Evolutionary conservation across 1,140 invertebrate species (phyloP).

Genomic region (Cydia amplana): DNA sequence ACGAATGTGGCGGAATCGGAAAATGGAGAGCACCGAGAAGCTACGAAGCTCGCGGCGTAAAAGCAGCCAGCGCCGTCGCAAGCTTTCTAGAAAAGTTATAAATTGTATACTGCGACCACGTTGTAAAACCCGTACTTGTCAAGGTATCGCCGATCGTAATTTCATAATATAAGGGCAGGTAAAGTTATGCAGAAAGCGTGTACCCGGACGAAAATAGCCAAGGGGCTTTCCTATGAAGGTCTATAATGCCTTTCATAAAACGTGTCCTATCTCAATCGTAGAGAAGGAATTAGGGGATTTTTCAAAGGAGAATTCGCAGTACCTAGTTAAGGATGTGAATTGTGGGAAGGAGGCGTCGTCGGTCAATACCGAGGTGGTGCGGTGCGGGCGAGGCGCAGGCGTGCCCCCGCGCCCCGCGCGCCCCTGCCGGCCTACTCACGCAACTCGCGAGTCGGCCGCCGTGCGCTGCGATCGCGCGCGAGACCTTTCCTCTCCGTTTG

Average conservation of each 20-base stretch:
- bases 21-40: slow-evolving; percentile 15
- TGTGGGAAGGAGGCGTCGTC: slow-evolving; percentile 77
- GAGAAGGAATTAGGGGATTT: slow-evolving; percentile 69
- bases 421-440: slow-evolving; percentile 61
- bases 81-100: slow-evolving; percentile 25
- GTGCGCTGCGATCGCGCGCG: slow-evolving; percentile 71
- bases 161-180: slow-evolving; percentile 15
- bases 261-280: slow-evolving; percentile 64
- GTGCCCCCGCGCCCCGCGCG: slow-evolving; percentile 40
- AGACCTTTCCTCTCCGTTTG: slow-evolving; percentile 52
- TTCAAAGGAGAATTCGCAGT: slow-evolving; percentile 73
- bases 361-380: slow-evolving; percentile 77
- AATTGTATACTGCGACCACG: slow-evolving; percentile 18
- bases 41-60: slow-evolving; percentile 10
- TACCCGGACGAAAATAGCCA: slow-evolving; percentile 30
- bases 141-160: slow-evolving; percentile 20
- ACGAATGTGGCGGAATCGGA: slow-evolving; percentile 25
- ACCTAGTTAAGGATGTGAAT: slow-evolving; percentile 77
- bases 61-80: slow-evolving; percentile 1
- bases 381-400: slow-evolving; percentile 70
- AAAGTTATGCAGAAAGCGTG: slow-evolving; percentile 18
- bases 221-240: slow-evolving; percentile 39
- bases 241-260: slow-evolving; percentile 40
- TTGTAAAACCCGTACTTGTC: slow-evolving; percentile 27
- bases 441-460: slow-evolving; percentile 74